Conservation (phyloP, 2,113 vertebrate species). For the Perognathus longimembris region DNA sequence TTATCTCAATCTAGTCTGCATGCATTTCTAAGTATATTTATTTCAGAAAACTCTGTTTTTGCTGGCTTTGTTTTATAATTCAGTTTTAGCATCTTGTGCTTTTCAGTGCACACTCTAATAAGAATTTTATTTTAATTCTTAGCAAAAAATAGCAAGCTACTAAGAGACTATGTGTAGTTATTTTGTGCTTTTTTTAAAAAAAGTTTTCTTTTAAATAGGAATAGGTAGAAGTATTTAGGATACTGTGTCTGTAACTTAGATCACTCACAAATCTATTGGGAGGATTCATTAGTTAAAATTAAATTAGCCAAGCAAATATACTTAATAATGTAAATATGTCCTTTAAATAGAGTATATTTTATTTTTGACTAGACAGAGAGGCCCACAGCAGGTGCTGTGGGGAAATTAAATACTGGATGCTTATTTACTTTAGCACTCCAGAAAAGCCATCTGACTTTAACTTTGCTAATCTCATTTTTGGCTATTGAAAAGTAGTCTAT, state of each 20-base stretch:
- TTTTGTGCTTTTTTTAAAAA: constrained; percentile 60
- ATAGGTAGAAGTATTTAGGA: constrained; percentile 32
- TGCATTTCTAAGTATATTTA: constrained; percentile 81
- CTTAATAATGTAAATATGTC: constrained; percentile 84
- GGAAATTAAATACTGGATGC: constrained; percentile 80
- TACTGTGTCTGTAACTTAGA: constrained; percentile 78
- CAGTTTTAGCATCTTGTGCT: constrained; percentile 63
- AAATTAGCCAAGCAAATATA: constrained; percentile 77
- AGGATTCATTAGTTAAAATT: constrained; percentile 80
- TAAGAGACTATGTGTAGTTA: neutral
- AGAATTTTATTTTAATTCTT: constrained; percentile 72
- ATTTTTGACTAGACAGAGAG: constrained; percentile 73
- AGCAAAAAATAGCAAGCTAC: neutral
- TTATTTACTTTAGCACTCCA: constrained; percentile 77
- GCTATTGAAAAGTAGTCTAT: constrained; percentile 82
- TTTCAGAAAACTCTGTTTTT: constrained; percentile 78
- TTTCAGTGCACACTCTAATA: constrained; percentile 52
- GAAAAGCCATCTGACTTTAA: constrained; percentile 82
- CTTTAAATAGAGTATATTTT: constrained; percentile 74
- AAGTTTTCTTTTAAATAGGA: constrained; percentile 55
- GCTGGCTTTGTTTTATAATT: constrained; percentile 82
- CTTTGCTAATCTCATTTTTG: constrained; percentile 85
- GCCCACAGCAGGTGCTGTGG: constrained; percentile 71
- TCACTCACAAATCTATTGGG: constrained; percentile 80
- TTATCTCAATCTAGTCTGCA: constrained; percentile 87